Base-by-base conservation (phyloP, 2,113 vertebrate species). In the Spilogale gracilis region DNA sequence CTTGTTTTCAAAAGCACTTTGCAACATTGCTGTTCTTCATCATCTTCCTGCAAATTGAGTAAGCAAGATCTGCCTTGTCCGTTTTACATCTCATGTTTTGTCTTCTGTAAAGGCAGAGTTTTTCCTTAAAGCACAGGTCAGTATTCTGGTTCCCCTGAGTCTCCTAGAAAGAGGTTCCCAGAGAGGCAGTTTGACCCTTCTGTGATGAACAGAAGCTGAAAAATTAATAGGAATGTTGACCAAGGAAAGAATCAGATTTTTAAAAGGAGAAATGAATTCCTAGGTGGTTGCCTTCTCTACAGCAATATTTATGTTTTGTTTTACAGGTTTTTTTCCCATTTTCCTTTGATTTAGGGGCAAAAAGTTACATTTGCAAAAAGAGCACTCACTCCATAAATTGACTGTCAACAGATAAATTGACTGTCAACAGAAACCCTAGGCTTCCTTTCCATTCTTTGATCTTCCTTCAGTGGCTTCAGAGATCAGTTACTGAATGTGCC, bases 321-420 rank as follows among this genome's bases (percentile, higher is more conserved):
- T 65, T 76, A 4, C 38, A 38, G 38, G 38, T 38, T 81, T n/a
- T 94, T 91, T 93, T 27, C 27, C 54, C 50, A 63, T 89, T 96
- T 93, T 89, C 16, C 50, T 97, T 78, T 95, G 82, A 79, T 82
- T 93, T 4, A 85, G 43, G 54, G 93, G 85, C 25, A 78, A 85
- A 92, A 88, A 88, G 27, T 86, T 88, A 20, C 20, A 50, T 89
- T 95, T 54, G 20, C 25, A 79, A 84, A 93, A 65, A 82, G 54
- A 91, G 9, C 2, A 63, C 43, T 88, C 21, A 48, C 16, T 76
- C 97, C 74, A 86, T 82, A 95, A 69, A 86, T 94, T 5, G 8
- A n/a, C 45, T 32, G 52, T 98, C 74, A 93, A 86, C 38, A 94
- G 82, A 86, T 82, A 95, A 69, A 86, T 94, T 5, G 8, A n/a